Evolutionary conservation across 2,888 invertebrate species (phyloP), one percentile per base, ranked within the genome.

Genomic region (Bimastos eiseni): DNA sequence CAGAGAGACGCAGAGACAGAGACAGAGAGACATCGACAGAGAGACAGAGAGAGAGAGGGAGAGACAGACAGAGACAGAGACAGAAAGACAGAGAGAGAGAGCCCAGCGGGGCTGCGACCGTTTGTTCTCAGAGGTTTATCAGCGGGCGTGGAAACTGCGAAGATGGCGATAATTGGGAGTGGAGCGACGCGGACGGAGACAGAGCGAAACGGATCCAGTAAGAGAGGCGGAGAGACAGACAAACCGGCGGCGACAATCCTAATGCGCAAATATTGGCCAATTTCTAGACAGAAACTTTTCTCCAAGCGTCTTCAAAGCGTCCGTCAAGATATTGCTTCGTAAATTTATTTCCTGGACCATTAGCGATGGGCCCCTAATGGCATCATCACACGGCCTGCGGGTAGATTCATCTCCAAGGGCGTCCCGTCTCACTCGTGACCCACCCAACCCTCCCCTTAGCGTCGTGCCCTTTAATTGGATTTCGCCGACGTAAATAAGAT

Each of bases 281-380:
- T 70, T 70, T 70, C 70, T 70, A n/a, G 70, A 30, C 30, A 70
- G 17, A 70, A 30, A n/a, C n/a, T 70, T n/a, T 70, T 13, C 70
- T n/a, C 70, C 41, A 15, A 17, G 11, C 70, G 70, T 70, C 70
- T 70, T 70, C 70, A 70, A 70, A 70, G 70, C n/a, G 70, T 70
- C 70, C 70, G 70, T 70, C 70, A n/a, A 70, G 70, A 70, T 70
- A 70, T 70, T 70, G 70, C 70, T 70, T 70, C 70, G 70, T 70
- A 70, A 70, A 70, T 70, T 70, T 70, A 70, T 70, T 70, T 70
- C 70, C 70, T 30, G 70, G 17, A 30, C 49, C 2, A 21, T 70
- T 70, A 70, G 70, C 30, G 70, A 70, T n/a, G n/a, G n/a, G 6
- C 41, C 70, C 70, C 55, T 24, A 2, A 15, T 70, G 17, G n/a